Percentiles rank a stretch among this genome's conserved stretches.
These are phyloP conservation scores for Xenopus tropicalis DNA, from an alignment of 2,113 vertebrate species.

Conservation along the genomic window DNA sequence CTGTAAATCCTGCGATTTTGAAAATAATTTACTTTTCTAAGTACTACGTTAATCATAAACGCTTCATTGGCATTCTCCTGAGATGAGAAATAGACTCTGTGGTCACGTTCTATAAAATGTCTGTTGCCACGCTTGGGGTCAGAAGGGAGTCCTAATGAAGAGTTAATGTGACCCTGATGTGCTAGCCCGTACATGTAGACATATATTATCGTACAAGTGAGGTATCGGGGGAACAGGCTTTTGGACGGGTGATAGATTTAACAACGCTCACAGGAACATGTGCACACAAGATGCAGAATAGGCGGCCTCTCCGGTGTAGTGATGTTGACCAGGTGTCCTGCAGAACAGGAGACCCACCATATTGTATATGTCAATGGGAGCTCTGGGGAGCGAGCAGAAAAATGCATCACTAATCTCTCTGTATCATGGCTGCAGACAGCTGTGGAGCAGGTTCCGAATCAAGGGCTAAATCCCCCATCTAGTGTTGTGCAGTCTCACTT, in stretches of 20 bases:
- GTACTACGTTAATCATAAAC: too few relatives aligned
- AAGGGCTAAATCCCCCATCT: not conserved
- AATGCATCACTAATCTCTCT: slow-evolving; percentile 32
- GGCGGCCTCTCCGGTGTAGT: slow-evolving; percentile 7
- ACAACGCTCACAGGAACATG: not conserved
- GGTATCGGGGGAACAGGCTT: not conserved
- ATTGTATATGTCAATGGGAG: slow-evolving; percentile 9
- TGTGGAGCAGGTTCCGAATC: slow-evolving; percentile 16
- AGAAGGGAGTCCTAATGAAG: slow-evolving; percentile 1
- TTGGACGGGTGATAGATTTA: slow-evolving; percentile 7
- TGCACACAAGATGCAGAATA: not conserved
- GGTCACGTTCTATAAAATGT: too few relatives aligned
- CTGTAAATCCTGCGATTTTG: too few relatives aligned
- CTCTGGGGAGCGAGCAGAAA: slow-evolving; percentile 20
- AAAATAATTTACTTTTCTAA: too few relatives aligned
- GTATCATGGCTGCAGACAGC: slow-evolving; percentile 18
- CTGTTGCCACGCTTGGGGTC: not conserved
- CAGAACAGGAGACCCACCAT: slow-evolving; percentile 7
- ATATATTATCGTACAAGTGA: slow-evolving; percentile 3
- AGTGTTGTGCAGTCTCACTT: not conserved
- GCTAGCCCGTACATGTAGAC: not conserved
- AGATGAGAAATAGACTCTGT: too few relatives aligned
- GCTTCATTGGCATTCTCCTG: too few relatives aligned
- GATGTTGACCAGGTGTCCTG: slow-evolving; percentile 14
- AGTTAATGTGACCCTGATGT: not conserved